phyloP scores from a whole-genome alignment of 1,140 invertebrate species.

The Dendrolimus punctatus region DNA sequence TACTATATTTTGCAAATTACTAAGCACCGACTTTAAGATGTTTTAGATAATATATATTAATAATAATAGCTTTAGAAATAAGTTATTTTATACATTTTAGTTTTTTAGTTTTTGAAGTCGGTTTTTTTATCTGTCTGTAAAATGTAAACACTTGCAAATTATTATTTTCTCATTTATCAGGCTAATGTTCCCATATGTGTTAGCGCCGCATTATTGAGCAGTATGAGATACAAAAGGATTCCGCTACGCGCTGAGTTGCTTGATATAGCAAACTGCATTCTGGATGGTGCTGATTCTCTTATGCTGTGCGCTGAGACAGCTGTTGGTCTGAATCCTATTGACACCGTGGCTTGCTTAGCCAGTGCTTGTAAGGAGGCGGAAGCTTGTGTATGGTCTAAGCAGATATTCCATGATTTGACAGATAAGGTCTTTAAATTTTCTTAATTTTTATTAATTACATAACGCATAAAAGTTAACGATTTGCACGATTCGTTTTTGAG shows the following conservation, averaged over 20 bases:
- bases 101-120: too few species aligned
- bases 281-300: constrained; percentile 84
- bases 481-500: too few species aligned
- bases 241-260: constrained; percentile 80
- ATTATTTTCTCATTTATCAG: constrained; percentile 27
- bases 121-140: too few species aligned
- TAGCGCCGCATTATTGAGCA: constrained; percentile 49
- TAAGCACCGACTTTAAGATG: too few species aligned
- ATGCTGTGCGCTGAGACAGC: constrained; percentile 85
- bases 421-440: constrained; percentile 40
- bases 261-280: constrained; percentile 84
- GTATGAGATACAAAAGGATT: constrained; percentile 72
- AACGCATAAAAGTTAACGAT: not conserved
- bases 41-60: too few species aligned
- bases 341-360: constrained; percentile 78
- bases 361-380: constrained; percentile 87
- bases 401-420: constrained; percentile 81
- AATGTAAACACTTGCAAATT: constrained; percentile 1
- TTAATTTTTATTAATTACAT: not conserved
- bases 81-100: too few species aligned
- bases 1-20: too few species aligned
- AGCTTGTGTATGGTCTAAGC: constrained; percentile 84
- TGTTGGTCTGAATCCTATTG: constrained; percentile 78
- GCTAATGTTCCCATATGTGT: constrained; percentile 48
- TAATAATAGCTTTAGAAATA: too few species aligned